These are phyloP conservation scores for Barnardius zonarius DNA, from an alignment of 2,113 vertebrate species.

Conservation along the genomic window DNA sequence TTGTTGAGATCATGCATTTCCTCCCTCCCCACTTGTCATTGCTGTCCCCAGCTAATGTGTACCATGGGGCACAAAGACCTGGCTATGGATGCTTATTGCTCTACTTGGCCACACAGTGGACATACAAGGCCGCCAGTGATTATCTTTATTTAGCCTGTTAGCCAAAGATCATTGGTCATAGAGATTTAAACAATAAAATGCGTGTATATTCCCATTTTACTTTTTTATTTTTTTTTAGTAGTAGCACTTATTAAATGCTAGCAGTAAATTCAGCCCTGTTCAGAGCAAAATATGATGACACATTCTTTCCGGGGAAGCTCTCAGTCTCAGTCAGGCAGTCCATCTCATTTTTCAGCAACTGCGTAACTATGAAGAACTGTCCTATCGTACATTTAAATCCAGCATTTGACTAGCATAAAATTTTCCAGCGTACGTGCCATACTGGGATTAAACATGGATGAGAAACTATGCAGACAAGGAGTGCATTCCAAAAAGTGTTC, in stretches of 20 bases:
- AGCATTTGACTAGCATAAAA: conserved; percentile 6
- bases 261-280: background rate
- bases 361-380: background rate
- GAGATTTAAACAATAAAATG: background rate
- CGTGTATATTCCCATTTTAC: background rate
- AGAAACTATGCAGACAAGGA: conserved; percentile 54
- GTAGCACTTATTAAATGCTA: background rate
- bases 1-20: background rate
- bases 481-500: conserved; percentile 41
- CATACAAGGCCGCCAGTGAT: background rate
- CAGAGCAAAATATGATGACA: background rate
- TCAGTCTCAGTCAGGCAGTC: background rate
- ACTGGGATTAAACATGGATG: conserved; percentile 20
- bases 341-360: background rate
- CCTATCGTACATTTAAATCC: conserved; percentile 1
- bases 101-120: background rate
- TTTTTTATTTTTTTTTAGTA: background rate
- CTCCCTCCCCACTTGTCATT: background rate
- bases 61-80: background rate
- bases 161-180: background rate
- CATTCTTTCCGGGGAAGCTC: background rate
- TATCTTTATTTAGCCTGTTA: background rate
- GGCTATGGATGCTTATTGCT: background rate
- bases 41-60: background rate
- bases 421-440: conserved; percentile 53